Conservation (phyloP, 2,888 invertebrate species). For the Amblyjoppa fuscipennis region DNA sequence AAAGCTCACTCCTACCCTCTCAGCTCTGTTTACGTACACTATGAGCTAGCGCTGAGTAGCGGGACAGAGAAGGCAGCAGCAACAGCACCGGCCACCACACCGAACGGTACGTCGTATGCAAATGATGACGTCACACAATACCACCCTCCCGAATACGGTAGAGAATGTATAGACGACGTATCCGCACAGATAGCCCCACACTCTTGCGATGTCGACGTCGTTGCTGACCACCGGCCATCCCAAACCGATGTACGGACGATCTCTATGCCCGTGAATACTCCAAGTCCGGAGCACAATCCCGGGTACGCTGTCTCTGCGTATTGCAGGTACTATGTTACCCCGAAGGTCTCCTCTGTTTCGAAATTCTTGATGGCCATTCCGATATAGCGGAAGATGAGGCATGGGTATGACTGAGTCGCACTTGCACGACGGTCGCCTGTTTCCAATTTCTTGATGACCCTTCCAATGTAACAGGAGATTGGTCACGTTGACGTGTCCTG, state of each 20-base stretch:
- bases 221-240: constrained; percentile 59
- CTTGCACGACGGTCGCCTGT: background rate
- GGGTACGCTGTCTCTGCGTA: constrained; percentile 34
- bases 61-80: constrained; percentile 75
- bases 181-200: constrained; percentile 77
- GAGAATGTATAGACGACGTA: constrained; percentile 76
- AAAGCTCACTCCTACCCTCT: constrained; percentile 60
- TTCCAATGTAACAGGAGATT: background rate
- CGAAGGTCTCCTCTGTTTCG: constrained; percentile 40
- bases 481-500: background rate
- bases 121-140: constrained; percentile 84
- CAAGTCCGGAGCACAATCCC: constrained; percentile 39
- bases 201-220: constrained; percentile 54
- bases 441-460: constrained; percentile 3
- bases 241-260: constrained; percentile 50
- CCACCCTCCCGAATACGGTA: constrained; percentile 77
- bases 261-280: constrained; percentile 60
- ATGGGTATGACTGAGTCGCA: background rate
- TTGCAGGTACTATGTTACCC: constrained; percentile 42
- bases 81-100: constrained; percentile 69
- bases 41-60: constrained; percentile 52
- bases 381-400: constrained; percentile 14
- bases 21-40: constrained; percentile 48
- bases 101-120: constrained; percentile 82
- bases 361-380: constrained; percentile 41